Evolutionary conservation across 1,140 invertebrate genomes (phyloP), one percentile per base, ranked within the genome.

Genomic region (Achatina immaculata): DNA sequence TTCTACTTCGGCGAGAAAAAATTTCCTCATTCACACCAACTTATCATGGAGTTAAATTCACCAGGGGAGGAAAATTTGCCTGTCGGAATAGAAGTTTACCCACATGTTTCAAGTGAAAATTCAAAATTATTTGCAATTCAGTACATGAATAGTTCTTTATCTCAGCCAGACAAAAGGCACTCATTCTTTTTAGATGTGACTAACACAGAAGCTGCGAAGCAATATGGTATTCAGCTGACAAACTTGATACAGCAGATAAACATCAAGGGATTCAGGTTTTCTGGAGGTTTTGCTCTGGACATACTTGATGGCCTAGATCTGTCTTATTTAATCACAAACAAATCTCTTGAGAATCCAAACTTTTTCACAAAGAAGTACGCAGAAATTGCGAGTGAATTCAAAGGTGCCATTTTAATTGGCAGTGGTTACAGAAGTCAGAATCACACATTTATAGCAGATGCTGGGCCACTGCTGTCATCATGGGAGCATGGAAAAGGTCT

Each of bases 61-160:
- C 42, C 42, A 51, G 40, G 11, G 24, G 84, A 86, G 0, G 88
- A 93, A 81, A 94, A 94, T 0, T 95, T 95, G 85, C 92, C 94
- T 0, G 94, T 96, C 0, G 95, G 95, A 0, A 90, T 97, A 0
- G 97, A 96, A 95, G 93, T 96, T 43, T 96, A 97, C 93, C 96
- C 96, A 0, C 97, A 97, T 84, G 94, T 86, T 2, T 65, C 82
- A 55, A 72, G 36, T 55, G 55, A 74, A 1, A 66, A 80, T 16
- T 83, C 71, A 6, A 80, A 71, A 43, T 55, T 78, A 21, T 82
- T 82, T 76, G 71, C 62, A 73, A 36, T 72, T n/a, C 28, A 51
- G 38, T 42, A 62, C 7, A 40, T 19, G 42, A 51, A 31, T 81
- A 79, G 78, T 78, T 80, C 42, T 34, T 40, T 55, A 78, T 78